Evolutionary conservation across 2,888 invertebrate species (phyloP).

Genomic region (Thecophora atra): DNA sequence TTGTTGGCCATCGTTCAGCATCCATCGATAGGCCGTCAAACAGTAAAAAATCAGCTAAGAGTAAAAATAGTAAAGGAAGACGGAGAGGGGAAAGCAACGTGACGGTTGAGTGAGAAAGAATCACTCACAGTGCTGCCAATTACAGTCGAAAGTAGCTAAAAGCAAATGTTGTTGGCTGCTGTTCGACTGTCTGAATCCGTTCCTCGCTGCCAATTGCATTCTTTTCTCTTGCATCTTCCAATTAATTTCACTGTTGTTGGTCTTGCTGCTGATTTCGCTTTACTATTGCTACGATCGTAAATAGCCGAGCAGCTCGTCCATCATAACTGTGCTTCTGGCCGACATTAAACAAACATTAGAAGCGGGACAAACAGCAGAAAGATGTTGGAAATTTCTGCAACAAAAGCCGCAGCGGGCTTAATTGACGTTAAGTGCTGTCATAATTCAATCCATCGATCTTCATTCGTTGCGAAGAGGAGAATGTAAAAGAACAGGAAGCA

Average conservation of each 20-base stretch:
- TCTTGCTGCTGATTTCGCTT: not conserved
- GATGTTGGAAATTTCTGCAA: not conserved
- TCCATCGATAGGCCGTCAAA: too few species aligned
- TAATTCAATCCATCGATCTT: not conserved
- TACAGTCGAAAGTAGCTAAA: not conserved
- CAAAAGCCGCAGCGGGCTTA: not conserved
- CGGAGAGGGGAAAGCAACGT: not conserved
- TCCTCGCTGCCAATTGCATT: not conserved
- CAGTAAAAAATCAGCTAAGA: too few species aligned
- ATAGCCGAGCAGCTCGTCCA: too few species aligned
- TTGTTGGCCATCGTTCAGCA: too few species aligned
- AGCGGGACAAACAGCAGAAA: too few species aligned
- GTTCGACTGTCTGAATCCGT: not conserved
- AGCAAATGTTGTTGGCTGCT: not conserved
- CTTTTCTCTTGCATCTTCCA: slow-evolving; percentile 14
- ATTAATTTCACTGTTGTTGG: slow-evolving; percentile 6
- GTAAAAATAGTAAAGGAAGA: too few species aligned
- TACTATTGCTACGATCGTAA: not conserved
- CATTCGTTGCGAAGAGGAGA: not conserved
- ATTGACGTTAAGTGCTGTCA: slow-evolving; percentile 15
- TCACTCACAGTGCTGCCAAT: slow-evolving; percentile 15
- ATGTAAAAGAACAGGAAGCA: not conserved
- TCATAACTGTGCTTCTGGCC: too few species aligned
- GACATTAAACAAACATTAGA: too few species aligned
- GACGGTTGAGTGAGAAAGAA: not conserved